phyloP scores from a whole-genome alignment of 1,140 invertebrate species.

The Drosophila melanogaster region DNA sequence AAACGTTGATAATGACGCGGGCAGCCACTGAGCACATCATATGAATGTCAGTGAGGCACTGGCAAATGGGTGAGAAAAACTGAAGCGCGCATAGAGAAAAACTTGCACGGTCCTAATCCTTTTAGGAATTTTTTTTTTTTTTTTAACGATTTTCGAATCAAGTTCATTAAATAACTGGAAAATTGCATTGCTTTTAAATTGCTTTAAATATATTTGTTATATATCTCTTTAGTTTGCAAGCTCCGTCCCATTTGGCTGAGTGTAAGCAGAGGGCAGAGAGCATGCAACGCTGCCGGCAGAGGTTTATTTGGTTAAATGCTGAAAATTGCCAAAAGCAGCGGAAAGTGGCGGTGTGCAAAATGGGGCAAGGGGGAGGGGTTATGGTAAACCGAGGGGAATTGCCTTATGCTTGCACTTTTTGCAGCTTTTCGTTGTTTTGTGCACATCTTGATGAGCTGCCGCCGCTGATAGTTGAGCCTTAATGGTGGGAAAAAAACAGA shows the following conservation, averaged over 20 bases:
- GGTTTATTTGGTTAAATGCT: slow-evolving; percentile 81
- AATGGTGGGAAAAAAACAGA: slow-evolving; percentile 73
- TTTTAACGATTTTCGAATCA: neutral
- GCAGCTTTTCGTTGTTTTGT: slow-evolving; percentile 36
- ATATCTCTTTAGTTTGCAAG: neutral
- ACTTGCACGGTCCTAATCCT: neutral
- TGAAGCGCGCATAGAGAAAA: neutral
- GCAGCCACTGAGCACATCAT: slow-evolving; percentile 45
- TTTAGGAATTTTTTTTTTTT: no score
- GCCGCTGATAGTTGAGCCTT: slow-evolving; percentile 70
- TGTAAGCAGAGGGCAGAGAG: slow-evolving; percentile 5
- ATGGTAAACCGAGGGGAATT: slow-evolving; percentile 29
- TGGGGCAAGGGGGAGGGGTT: neutral
- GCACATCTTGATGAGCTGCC: slow-evolving; percentile 68
- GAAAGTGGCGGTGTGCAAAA: slow-evolving; percentile 2
- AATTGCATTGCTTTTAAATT: no score
- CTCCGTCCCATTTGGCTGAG: neutral
- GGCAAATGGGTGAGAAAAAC: slow-evolving; percentile 31
- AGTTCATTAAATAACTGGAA: neutral
- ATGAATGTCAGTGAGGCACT: slow-evolving; percentile 34
- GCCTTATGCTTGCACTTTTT: slow-evolving; percentile 64
- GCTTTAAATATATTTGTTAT: no score
- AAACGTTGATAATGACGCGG: slow-evolving; percentile 66
- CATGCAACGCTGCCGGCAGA: slow-evolving; percentile 3
- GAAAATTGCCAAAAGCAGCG: slow-evolving; percentile 74